Conservation (phyloP, 2,888 invertebrate species). For the Drosophila emarginata region DNA sequence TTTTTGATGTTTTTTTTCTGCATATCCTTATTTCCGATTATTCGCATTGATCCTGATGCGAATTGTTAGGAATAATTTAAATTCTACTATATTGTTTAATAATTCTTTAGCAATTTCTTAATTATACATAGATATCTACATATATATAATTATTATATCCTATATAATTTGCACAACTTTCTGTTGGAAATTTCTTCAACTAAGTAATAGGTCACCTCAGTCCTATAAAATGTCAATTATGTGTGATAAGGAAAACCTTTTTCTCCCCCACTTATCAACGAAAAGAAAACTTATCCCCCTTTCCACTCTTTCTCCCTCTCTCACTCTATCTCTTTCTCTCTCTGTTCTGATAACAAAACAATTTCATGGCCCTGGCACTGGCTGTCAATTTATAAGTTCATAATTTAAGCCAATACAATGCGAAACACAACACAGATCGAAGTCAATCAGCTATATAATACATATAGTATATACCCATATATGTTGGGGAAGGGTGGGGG, state of each 20-base stretch:
- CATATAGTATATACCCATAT: conserved; percentile 33
- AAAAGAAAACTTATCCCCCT: not conserved
- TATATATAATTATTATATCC: too few relatives aligned
- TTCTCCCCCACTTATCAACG: not conserved
- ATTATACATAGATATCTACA: too few relatives aligned
- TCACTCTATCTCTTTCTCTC: not conserved
- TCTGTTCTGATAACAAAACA: conserved; percentile 8
- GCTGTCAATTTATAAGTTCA: conserved; percentile 71
- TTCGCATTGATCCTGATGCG: too few relatives aligned
- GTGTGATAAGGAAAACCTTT: not conserved
- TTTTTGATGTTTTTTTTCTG: too few relatives aligned
- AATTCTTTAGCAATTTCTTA: too few relatives aligned
- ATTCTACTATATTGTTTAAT: too few relatives aligned
- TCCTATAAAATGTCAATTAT: not conserved
- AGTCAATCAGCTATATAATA: conserved; percentile 73
- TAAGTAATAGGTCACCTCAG: too few relatives aligned
- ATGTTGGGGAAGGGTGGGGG: not conserved
- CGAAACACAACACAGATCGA: conserved; percentile 47
- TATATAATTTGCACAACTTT: too few relatives aligned
- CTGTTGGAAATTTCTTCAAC: too few relatives aligned
- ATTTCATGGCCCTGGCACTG: conserved; percentile 1
- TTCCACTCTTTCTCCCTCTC: not conserved
- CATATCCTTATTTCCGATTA: too few relatives aligned
- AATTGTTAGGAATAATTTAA: too few relatives aligned
- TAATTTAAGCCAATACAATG: conserved; percentile 63